Evolutionary conservation across 2,113 vertebrate species (phyloP).

Genomic region (Takifugu flavidus): DNA sequence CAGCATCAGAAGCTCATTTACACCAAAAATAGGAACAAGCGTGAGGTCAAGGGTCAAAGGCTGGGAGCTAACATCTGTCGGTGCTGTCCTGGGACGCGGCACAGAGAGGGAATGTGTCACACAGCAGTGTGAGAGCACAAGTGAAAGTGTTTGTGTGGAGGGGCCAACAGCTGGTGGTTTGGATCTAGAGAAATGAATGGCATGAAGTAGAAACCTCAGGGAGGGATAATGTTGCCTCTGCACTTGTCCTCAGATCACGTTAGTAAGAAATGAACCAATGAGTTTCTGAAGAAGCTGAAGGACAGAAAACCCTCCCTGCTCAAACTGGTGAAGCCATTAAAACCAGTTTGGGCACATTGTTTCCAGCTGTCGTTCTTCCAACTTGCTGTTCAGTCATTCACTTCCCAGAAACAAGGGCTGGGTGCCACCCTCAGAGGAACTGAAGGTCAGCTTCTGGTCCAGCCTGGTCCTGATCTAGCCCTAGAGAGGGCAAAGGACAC

Average conservation of each 20-base stretch:
- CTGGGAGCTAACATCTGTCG: conserved; percentile 71
- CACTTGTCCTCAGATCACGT: neutral
- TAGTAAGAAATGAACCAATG: neutral
- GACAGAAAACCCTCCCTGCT: no score
- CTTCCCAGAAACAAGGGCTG: no score
- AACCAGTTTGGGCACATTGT: no score
- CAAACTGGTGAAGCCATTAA: no score
- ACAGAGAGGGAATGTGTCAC: conserved; percentile 63
- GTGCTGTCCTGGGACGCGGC: conserved; percentile 66
- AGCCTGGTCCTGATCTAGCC: no score
- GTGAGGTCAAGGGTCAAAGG: conserved; percentile 70
- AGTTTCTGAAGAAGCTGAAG: no score
- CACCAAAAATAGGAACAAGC: conserved; percentile 64
- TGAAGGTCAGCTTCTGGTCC: no score
- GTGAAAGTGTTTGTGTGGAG: conserved; percentile 52
- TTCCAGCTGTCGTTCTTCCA: no score
- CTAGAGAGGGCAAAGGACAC: no score
- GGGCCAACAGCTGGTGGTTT: conserved; percentile 86
- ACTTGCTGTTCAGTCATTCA: no score
- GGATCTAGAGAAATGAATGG: conserved; percentile 86
- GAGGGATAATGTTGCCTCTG: conserved; percentile 23
- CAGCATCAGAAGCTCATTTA: neutral
- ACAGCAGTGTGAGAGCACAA: conserved; percentile 35
- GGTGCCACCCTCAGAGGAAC: no score
- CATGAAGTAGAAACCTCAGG: conserved; percentile 72